A percentile compares a stretch with the other conserved stretches of the same genome.
Conservation (phyloP, 2,797 vertebrate genomes). For the Vultur gryphus region DNA sequence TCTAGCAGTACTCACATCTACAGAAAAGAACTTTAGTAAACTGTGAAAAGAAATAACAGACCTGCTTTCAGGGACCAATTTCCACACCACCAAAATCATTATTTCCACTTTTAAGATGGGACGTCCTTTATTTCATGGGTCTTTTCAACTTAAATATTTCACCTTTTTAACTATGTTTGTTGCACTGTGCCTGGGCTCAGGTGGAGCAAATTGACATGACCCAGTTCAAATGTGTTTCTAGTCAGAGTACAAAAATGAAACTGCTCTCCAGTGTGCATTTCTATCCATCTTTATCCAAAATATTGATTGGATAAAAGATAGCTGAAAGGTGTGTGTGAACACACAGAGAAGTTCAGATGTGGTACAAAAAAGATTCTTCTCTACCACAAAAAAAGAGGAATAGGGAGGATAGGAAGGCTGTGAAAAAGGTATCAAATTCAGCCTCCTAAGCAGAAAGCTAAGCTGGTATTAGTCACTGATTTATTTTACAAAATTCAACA, state of each 20-base stretch:
- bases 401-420: background rate
- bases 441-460: background rate
- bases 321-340: background rate
- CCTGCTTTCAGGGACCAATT: background rate
- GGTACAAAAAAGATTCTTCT: background rate
- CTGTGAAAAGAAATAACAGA: background rate
- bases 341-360: background rate
- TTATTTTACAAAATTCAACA: background rate
- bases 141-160: background rate
- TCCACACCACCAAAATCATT: background rate
- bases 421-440: background rate
- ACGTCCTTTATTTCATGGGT: background rate
- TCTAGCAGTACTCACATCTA: background rate
- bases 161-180: background rate
- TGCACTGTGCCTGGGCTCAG: background rate
- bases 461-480: background rate
- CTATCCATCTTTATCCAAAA: conserved; percentile 7
- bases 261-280: background rate
- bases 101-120: background rate
- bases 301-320: background rate
- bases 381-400: background rate
- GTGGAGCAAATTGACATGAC: background rate
- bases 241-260: conserved; percentile 9
- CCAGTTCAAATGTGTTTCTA: background rate
- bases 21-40: background rate